Evolutionary conservation across 1,140 invertebrate genomes (phyloP), one percentile per base, ranked within the genome.

Genomic region (Pomacea maculata): DNA sequence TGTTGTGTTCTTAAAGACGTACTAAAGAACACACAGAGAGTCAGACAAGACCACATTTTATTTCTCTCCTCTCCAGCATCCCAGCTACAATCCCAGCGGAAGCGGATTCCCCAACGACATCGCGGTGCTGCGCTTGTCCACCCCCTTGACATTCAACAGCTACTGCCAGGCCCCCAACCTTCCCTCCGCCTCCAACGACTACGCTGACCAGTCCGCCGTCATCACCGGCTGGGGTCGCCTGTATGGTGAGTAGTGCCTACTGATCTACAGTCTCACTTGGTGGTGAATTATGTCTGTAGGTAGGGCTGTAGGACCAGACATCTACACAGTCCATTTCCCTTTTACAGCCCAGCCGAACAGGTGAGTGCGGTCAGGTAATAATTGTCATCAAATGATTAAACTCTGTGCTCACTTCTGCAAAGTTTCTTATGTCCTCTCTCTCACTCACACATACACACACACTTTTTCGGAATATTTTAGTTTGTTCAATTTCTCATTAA

Each of bases 101-200:
- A 72, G 64, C 64, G 82, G 82, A 17, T 83, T 75, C 74, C 82
- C 82, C 29, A 83, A 83, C 70, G 82, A 83, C 77, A 81, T 81
- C 65, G 80, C 82, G 5, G 67, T 83, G 21, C 25, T 83, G 55
- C 65, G 72, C 14, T 68, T 81, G 25, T 21, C 64, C 61, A 65
- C 73, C 0, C n/a, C 75, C 10, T 25, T 76, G 54, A 74, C 64
- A 10, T 64, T 76, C 34, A 71, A 65, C 57, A 55, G 15, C 57
- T 67, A 67, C 21, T 72, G 65, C 17, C 74, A 72, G 57, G 21
- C 82, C n/a, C 63, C 80, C 25, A 68, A 14, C 21, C 68, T 83
- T 45, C 75, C 80, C n/a, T 67, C 78, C 9, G 65, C 29, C 21
- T 29, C 29, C 21, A 68, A 67, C 57, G 65, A 71, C 75, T 81